phyloP scores from a whole-genome alignment of 92 coral and sea anemone genomes.

The Umimayanthus chanpuru region DNA sequence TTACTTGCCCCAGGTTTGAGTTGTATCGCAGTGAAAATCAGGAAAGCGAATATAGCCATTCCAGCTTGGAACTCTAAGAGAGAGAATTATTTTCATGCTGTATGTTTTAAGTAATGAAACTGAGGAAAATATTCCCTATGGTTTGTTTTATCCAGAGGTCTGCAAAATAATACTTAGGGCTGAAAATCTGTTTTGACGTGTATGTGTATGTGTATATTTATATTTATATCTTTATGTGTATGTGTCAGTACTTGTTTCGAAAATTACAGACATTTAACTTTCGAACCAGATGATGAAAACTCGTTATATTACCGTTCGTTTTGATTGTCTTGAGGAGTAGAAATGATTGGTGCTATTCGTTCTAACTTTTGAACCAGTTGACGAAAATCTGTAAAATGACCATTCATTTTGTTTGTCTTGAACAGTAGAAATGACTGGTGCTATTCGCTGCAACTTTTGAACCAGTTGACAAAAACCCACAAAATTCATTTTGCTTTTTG shows the following conservation, averaged over 20 bases:
- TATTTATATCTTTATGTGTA: too few species aligned
- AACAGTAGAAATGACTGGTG: too few species aligned
- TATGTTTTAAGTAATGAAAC: background rate
- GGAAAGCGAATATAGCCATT: too few species aligned
- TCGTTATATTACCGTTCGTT: background rate
- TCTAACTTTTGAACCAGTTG: background rate
- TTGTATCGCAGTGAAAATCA: too few species aligned
- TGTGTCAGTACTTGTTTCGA: background rate
- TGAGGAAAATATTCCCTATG: background rate
- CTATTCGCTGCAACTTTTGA: too few species aligned
- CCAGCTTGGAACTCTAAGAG: background rate
- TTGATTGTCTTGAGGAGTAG: background rate
- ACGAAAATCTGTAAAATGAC: background rate
- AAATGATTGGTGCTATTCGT: too few species aligned
- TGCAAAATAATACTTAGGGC: too few species aligned
- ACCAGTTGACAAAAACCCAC: too few species aligned
- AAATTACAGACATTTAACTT: background rate
- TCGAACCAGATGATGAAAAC: background rate
- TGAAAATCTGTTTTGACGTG: too few species aligned
- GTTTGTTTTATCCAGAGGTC: background rate
- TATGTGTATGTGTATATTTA: too few species aligned
- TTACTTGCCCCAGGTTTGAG: background rate
- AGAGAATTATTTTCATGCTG: too few species aligned
- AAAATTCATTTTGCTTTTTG: too few species aligned
- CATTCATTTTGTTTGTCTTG: background rate